These are phyloP conservation scores for Lordiphosa fenestrarum DNA, from an alignment of 2,888 invertebrate genomes.

Conservation along the genomic window DNA sequence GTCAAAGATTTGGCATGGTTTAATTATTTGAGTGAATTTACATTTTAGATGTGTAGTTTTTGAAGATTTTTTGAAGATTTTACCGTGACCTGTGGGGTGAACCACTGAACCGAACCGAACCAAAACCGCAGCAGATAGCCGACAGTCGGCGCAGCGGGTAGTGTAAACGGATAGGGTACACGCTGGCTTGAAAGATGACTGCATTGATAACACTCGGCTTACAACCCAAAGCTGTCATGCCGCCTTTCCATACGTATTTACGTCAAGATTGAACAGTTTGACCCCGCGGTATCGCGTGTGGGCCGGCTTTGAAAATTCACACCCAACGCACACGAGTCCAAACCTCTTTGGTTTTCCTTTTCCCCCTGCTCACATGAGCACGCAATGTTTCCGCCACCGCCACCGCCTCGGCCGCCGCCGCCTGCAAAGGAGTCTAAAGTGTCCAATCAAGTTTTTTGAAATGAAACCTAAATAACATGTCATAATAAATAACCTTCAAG, in stretches of 20 bases:
- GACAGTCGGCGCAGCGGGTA: no score
- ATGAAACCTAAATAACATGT: slow-evolving; percentile 76
- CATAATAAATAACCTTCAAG: slow-evolving; percentile 74
- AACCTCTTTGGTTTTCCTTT: slow-evolving; percentile 20
- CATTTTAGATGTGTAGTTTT: slow-evolving; percentile 28
- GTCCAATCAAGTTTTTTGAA: slow-evolving; percentile 73
- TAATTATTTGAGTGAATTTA: slow-evolving; percentile 70
- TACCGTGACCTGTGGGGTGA: no score
- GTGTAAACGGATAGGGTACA: no score
- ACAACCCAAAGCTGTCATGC: slow-evolving; percentile 49
- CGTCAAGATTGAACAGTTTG: slow-evolving; percentile 43
- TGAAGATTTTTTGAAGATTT: not conserved
- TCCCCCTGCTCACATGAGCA: slow-evolving; percentile 51
- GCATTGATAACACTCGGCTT: no score
- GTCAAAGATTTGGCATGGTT: slow-evolving; percentile 59
- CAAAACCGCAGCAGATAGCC: not conserved
- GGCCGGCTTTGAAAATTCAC: slow-evolving; percentile 51
- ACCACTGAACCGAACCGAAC: no score
- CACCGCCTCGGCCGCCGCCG: slow-evolving; percentile 3
- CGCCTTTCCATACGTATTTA: slow-evolving; percentile 34
- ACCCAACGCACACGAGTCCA: slow-evolving; percentile 38
- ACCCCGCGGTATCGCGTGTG: slow-evolving; percentile 47
- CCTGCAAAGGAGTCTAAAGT: slow-evolving; percentile 62
- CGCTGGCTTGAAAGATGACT: no score
- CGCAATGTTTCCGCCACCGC: slow-evolving; percentile 62